Evolutionary conservation across 2,797 vertebrate species (phyloP).

Genomic region (Lindbergichthys nudifrons): DNA sequence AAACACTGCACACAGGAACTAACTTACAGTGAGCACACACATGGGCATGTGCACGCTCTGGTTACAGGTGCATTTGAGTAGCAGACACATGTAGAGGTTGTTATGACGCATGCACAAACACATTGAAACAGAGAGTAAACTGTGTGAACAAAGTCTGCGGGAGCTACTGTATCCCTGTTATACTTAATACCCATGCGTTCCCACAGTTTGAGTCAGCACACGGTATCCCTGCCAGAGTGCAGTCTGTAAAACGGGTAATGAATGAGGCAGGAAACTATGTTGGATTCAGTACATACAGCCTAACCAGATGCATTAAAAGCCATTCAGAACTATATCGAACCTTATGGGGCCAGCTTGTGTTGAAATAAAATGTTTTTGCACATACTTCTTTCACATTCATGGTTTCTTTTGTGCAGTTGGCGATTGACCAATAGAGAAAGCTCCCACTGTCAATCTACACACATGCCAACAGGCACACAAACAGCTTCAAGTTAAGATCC

Average conservation of each 20-base stretch:
- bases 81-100: slow-evolving; percentile 35
- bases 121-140: slow-evolving; percentile 41
- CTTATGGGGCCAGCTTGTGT: slow-evolving; percentile 22
- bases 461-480: background rate
- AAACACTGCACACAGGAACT: slow-evolving; percentile 13
- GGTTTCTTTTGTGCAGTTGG: slow-evolving; percentile 13
- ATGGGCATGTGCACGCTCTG: background rate
- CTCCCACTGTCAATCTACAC: slow-evolving; percentile 14
- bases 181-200: slow-evolving; percentile 44
- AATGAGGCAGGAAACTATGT: slow-evolving; percentile 69
- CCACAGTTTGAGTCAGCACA: slow-evolving; percentile 67
- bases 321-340: slow-evolving; percentile 44
- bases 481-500: slow-evolving; percentile 6
- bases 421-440: slow-evolving; percentile 10
- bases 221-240: slow-evolving; percentile 59
- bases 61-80: slow-evolving; percentile 28
- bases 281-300: slow-evolving; percentile 55
- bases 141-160: slow-evolving; percentile 54
- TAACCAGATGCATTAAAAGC: slow-evolving; percentile 56
- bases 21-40: background rate
- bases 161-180: slow-evolving; percentile 60
- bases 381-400: slow-evolving; percentile 16
- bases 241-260: slow-evolving; percentile 75
- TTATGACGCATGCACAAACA: slow-evolving; percentile 38
- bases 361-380: slow-evolving; percentile 27